Evolutionary conservation across 2,888 invertebrate species (phyloP).

Genomic region (Macrosiphum euphorbiae): DNA sequence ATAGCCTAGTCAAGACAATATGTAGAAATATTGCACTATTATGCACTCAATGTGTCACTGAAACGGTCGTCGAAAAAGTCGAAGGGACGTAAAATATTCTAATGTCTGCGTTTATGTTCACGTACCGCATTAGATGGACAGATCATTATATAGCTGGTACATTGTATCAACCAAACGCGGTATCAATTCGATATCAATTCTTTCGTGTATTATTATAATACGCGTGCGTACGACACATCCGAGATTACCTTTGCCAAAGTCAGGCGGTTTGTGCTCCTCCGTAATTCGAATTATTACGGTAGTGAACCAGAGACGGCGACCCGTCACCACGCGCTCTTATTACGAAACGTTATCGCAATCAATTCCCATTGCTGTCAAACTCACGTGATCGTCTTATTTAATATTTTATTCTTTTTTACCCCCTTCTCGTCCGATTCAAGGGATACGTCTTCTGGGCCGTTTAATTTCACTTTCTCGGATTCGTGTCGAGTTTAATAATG

Average conservation of each 20-base stretch:
- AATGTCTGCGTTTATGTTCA: no score
- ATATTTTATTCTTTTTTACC: background rate
- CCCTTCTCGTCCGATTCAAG: background rate
- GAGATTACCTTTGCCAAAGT: background rate
- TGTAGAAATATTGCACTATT: background rate
- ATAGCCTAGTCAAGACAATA: no score
- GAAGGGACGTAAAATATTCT: background rate
- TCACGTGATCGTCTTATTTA: conserved; percentile 13
- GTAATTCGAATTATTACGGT: conserved; percentile 43
- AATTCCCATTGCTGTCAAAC: background rate
- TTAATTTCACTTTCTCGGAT: background rate
- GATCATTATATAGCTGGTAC: background rate
- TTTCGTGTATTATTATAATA: background rate
- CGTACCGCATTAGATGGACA: background rate
- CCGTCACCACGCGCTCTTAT: background rate
- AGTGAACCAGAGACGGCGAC: background rate
- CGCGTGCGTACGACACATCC: background rate
- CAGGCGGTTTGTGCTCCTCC: background rate
- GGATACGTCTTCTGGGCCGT: background rate
- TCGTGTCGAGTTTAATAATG: background rate
- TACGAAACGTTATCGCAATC: conserved; percentile 25
- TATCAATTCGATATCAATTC: background rate
- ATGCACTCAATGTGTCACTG: background rate
- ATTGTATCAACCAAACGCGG: background rate
- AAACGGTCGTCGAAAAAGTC: background rate